Evolutionary conservation across 2,888 invertebrate species (phyloP), one percentile per base, ranked within the genome.

Genomic region (Mesorhabditis spiculigera): DNA sequence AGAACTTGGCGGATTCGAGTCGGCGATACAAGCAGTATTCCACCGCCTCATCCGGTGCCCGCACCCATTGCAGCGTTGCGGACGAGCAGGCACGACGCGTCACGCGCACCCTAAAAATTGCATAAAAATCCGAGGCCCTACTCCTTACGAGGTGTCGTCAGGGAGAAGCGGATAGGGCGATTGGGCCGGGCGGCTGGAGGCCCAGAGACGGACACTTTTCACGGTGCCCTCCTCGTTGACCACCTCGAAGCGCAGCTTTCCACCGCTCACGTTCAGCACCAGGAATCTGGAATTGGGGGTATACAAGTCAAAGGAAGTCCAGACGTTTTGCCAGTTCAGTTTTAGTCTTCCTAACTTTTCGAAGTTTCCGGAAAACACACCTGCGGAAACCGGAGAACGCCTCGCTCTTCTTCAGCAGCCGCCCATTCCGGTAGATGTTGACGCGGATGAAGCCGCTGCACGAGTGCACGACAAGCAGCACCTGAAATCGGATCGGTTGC

Each of bases 91-190:
- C 72, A 58, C 78, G 69, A 16, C 69, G 70, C 16, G 75, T 74
- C 42, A 78, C 71, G 68, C 77, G 76, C 44, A 80, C 72, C 67
- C 78, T 80, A 73, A 69, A 79, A 75, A 50, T 58, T n/a, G 16
- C 13, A 41, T n/a, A 63, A n/a, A 16, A 63, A 16, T 63, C 16
- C 10, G 64, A 4, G 4, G 28, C 4, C 43, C 1, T 68, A n/a
- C 8, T 13, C 8, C 58, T 10, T 71, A 77, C 79, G 78, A 79
- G 1, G 81, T 79, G 69, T 82, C 82, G 43, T 80, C 80, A 5
- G 82, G 82, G 10, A 82, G 74, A 63, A 72, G 70, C 10, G 82
- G 77, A 68, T 79, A 82, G 6, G 81, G 82, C 6, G 78, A 79
- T 5, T 74, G 73, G 10, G 72, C 68, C 3, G 74, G 65, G 16